Conservation (phyloP, 2,113 vertebrate species). For the Elgaria multicarinata region DNA sequence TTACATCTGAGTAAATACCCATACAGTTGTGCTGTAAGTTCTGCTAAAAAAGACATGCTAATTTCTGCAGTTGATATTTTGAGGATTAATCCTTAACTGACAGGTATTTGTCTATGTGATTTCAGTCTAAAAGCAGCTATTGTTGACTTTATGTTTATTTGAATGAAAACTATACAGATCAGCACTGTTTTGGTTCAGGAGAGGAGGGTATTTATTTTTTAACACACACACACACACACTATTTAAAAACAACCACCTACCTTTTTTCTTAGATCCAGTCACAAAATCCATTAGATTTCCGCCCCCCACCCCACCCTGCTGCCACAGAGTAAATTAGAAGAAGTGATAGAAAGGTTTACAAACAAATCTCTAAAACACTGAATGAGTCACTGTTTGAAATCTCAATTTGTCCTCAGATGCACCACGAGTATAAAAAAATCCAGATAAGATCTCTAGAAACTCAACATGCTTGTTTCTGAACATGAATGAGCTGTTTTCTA, state of each 20-base stretch:
- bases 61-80: neutral
- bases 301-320: no score
- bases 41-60: neutral
- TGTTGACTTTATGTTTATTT: neutral
- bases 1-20: neutral
- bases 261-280: neutral
- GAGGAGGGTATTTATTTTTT: neutral
- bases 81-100: neutral
- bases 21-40: neutral
- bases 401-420: conserved; percentile 9
- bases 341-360: conserved; percentile 9
- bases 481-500: conserved; percentile 17
- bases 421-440: neutral
- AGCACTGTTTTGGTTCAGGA: neutral
- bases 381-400: neutral
- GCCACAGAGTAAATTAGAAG: neutral
- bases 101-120: neutral
- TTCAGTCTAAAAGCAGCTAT: neutral
- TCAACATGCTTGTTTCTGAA: conserved; percentile 26
- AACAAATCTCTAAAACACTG: conserved; percentile 16
- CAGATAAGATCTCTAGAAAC: neutral
- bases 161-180: neutral
- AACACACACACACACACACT: neutral
- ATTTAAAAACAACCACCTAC: neutral
- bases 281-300: neutral